Base-by-base conservation (phyloP, 2,888 invertebrate species). In the Loripinus fragilis region DNA sequence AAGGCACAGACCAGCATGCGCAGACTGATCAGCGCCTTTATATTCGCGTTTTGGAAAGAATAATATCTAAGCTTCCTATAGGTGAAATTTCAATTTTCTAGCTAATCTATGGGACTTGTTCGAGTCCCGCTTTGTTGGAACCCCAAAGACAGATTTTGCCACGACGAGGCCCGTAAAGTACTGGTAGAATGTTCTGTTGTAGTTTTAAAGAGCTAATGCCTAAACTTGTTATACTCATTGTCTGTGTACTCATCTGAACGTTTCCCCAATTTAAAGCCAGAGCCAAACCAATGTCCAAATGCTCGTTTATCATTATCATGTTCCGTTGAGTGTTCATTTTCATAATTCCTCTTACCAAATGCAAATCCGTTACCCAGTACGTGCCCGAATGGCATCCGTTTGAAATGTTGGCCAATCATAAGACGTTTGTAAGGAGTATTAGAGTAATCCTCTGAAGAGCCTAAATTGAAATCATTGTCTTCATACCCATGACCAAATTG, bases 221-320 rank as follows among this genome's bases (percentile, higher is more conserved):
- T 20, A 8, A 8, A 20, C 30, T 2, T 60, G 15, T 60, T 7
- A 60, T 60, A 60, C 28, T 60, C 60, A 20, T 33, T 28, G 20
- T 60, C 60, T 2, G 60, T 30, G 33, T 60, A 60, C 17, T 60
- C 60, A 10, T 60, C 10, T 15, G 60, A 60, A 10, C 60, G 60
- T 33, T 60, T 60, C 17, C 60, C 60, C 12, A 60, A 10, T 20
- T 60, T 60, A 17, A 60, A 60, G 2, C 60, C 60, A 17, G 30
- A 33, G 10, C 60, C 60, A 33, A 60, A 60, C 60, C 60, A 60
- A 33, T 60, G 60, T 33, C 60, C 60, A 20, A 60, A 60, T 15
- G 60, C 60, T 5, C 60, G 60, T 20, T 60, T 60, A 60, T 60
- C 30, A 8, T 28, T 25, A 5, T 60, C 33, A 20, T 15, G 17